Percentiles rank a stretch among this genome's conserved stretches.
Conservation (phyloP, 2,113 vertebrate species). For the Erinaceus europaeus region DNA sequence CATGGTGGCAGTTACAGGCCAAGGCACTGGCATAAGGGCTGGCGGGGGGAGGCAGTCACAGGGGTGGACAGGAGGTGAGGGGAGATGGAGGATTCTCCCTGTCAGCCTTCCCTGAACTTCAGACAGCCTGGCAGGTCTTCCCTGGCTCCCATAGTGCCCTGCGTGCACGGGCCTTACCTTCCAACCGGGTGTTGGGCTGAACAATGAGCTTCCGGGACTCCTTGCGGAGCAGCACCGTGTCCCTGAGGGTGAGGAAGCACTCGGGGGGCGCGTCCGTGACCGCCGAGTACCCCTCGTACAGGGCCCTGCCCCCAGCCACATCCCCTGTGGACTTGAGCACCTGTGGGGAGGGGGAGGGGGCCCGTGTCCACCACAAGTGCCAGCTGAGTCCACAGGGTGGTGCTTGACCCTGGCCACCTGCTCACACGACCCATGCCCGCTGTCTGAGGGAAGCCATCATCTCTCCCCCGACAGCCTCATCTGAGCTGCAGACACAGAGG, state of each 20-base stretch:
- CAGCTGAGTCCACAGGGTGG: neutral
- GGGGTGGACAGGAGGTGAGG: too few relatives aligned
- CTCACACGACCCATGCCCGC: too few relatives aligned
- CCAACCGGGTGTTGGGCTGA: constrained; percentile 90
- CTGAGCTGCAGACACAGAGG: neutral
- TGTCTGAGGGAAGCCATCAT: neutral
- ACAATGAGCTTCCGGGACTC: constrained; percentile 93
- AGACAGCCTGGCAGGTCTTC: too few relatives aligned
- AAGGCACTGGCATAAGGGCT: too few relatives aligned
- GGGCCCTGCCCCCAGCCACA: constrained; percentile 86
- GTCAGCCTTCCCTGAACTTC: neutral
- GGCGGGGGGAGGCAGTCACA: too few relatives aligned
- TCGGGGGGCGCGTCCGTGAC: constrained; percentile 82
- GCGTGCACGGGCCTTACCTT: constrained; percentile 75
- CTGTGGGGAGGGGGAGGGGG: constrained; percentile 68
- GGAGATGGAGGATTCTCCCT: too few relatives aligned
- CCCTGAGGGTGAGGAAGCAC: constrained; percentile 87
- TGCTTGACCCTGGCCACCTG: neutral
- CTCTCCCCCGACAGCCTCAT: neutral
- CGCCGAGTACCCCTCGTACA: constrained; percentile 87
- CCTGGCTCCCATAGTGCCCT: neutral
- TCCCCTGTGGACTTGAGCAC: constrained; percentile 91
- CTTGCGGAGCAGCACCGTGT: constrained; percentile 90
- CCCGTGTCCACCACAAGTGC: neutral
- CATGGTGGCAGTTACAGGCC: neutral